These are phyloP conservation scores for Tauraco hartlaubi DNA, from an alignment of 2,797 vertebrate genomes.

Conservation along the genomic window DNA sequence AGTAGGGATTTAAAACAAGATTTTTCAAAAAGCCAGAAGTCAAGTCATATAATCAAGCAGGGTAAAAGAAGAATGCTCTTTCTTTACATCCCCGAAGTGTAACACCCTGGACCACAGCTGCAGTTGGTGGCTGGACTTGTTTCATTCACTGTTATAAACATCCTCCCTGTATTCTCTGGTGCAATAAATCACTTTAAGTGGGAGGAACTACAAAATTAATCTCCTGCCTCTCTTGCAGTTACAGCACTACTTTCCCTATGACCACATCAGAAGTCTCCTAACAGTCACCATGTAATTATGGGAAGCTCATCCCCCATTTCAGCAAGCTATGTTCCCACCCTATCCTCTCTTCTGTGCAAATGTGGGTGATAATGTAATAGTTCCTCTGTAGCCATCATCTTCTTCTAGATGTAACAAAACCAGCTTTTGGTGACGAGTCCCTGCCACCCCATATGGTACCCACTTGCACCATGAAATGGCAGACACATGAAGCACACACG, in stretches of 20 bases:
- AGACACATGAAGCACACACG: not conserved
- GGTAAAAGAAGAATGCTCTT: not conserved
- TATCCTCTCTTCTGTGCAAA: not conserved
- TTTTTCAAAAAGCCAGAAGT: not conserved
- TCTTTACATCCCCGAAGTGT: not conserved
- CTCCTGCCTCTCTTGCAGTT: not conserved
- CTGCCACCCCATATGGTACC: not conserved
- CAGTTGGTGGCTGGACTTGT: not conserved
- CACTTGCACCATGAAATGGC: not conserved
- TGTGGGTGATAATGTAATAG: not conserved
- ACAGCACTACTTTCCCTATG: not conserved
- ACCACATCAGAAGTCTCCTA: constrained; percentile 21
- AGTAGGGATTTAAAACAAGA: not conserved
- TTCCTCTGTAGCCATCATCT: not conserved
- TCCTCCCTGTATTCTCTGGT: not conserved
- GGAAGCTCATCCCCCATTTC: not conserved
- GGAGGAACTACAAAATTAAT: constrained; percentile 17
- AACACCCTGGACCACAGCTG: not conserved
- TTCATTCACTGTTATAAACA: constrained; percentile 2
- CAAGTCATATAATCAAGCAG: not conserved
- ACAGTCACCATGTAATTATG: not conserved
- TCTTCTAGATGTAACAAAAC: not conserved
- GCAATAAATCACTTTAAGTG: constrained; percentile 30
- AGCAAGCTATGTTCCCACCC: not conserved
- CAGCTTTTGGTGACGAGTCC: not conserved